A percentile compares a stretch with the other conserved stretches of the same genome.
Evolutionary conservation across 1,140 invertebrate genomes (phyloP).

Genomic region (Phenacoccus solenopsis): DNA sequence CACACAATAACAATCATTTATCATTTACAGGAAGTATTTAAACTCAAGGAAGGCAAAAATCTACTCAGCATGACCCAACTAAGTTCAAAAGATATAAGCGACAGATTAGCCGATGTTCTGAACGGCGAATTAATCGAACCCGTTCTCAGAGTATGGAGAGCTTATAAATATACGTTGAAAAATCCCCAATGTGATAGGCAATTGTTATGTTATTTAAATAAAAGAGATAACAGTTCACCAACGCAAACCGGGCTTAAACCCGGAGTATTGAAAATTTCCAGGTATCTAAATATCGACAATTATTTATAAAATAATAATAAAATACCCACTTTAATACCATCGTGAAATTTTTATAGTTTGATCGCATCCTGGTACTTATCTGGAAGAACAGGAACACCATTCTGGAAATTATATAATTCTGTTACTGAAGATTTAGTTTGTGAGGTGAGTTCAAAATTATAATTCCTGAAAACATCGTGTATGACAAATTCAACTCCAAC

Average conservation of each 20-base stretch:
- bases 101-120: slow-evolving; percentile 58
- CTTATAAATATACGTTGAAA: slow-evolving; percentile 54
- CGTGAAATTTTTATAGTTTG: slow-evolving; percentile 39
- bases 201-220: slow-evolving; percentile 60
- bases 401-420: slow-evolving; percentile 47
- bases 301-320: neutral
- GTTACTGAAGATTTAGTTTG: slow-evolving; percentile 46
- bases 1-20: neutral
- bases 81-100: slow-evolving; percentile 47
- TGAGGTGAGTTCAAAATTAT: slow-evolving; percentile 35
- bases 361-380: slow-evolving; percentile 53
- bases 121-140: slow-evolving; percentile 67
- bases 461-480: neutral
- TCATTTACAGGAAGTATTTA: slow-evolving; percentile 47
- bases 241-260: slow-evolving; percentile 43
- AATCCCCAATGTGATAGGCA: slow-evolving; percentile 58
- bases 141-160: slow-evolving; percentile 49
- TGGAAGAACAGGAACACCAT: slow-evolving; percentile 43
- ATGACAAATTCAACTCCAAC: neutral
- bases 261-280: slow-evolving; percentile 50
- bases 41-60: slow-evolving; percentile 50
- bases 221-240: slow-evolving; percentile 36
- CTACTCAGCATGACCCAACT: slow-evolving; percentile 41
- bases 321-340: neutral
- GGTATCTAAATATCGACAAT: slow-evolving; percentile 25